Evolutionary conservation across 1,140 invertebrate genomes (phyloP), one percentile per base, ranked within the genome.

Genomic region (Bombus superbus): DNA sequence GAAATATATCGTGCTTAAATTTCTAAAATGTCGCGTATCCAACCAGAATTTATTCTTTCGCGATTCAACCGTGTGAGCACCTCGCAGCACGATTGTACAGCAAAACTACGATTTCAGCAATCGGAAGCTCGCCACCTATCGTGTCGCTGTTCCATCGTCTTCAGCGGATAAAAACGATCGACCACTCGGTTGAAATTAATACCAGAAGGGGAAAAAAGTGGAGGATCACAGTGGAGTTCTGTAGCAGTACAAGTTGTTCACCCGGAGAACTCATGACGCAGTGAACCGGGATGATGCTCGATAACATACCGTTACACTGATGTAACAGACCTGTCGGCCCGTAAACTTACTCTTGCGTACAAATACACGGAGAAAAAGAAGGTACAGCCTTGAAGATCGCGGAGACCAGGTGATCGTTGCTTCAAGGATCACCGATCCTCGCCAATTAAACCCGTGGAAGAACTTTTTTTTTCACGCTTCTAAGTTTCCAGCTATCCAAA

Each of bases 261-360:
- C 71, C 77, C 35, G 78, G 10, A 44, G 71, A 85, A 57, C 68
- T 84, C 44, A 53, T 84, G 83, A 85, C 69, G 83, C 78, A 35
- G 77, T 81, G 57, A 73, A 85, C 78, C 83, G 59, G 83, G 77
- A 81, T 85, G 83, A 81, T 85, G 57, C 75, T 81, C 83, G 83
- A 85, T 81, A 85, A 85, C 83, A 81, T 85, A 85, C 83, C 83
- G 83, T 85, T 85, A 85, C 83, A 81, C 77, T 85, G 83, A 85
- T 85, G 83, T 85, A 85, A 85, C 83, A 66, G 71, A 74, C 83
- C 78, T 85, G 83, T 74, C 77, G 83, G 32, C 78, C 83, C 47
- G 77, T 81, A 81, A 81, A 74, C 77, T 81, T 66, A 84, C 59
- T 66, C 83, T 68, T 72, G 77, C 78, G 53, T 53, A 66, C 78